Evolutionary conservation across 2,113 vertebrate genomes (phyloP).

Genomic region (Pteronura brasiliensis): DNA sequence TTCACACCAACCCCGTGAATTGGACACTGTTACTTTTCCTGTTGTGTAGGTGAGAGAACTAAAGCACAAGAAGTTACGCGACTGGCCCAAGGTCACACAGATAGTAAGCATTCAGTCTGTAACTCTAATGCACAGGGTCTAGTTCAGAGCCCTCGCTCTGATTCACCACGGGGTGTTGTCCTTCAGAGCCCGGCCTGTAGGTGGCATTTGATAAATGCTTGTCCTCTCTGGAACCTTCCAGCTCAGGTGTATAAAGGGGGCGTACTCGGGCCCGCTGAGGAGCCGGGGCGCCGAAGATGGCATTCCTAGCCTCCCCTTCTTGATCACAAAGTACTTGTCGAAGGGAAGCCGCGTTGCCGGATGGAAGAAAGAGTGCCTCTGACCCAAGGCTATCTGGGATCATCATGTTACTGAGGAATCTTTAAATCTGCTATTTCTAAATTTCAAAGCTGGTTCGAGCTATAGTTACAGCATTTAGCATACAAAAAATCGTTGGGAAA

Average conservation of each 20-base stretch:
- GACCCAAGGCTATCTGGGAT: neutral
- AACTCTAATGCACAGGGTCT: neutral
- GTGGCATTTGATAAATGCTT: neutral
- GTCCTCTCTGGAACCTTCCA: neutral
- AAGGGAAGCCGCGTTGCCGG: neutral
- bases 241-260: neutral
- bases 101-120: neutral
- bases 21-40: neutral
- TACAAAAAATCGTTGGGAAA: conserved; percentile 61
- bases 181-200: neutral
- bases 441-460: conserved; percentile 56
- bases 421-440: conserved; percentile 55
- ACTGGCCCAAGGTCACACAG: neutral
- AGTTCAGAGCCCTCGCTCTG: neutral
- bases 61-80: neutral
- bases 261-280: neutral
- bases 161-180: neutral
- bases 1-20: neutral
- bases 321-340: neutral
- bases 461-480: conserved; percentile 52
- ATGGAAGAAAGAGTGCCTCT: neutral
- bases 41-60: neutral
- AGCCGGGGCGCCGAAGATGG: neutral
- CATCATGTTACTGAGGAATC: conserved; percentile 4
- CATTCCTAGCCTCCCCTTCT: neutral